phyloP scores from a whole-genome alignment of 2,113 vertebrate species.

The human (Homo sapiens) region DNA sequence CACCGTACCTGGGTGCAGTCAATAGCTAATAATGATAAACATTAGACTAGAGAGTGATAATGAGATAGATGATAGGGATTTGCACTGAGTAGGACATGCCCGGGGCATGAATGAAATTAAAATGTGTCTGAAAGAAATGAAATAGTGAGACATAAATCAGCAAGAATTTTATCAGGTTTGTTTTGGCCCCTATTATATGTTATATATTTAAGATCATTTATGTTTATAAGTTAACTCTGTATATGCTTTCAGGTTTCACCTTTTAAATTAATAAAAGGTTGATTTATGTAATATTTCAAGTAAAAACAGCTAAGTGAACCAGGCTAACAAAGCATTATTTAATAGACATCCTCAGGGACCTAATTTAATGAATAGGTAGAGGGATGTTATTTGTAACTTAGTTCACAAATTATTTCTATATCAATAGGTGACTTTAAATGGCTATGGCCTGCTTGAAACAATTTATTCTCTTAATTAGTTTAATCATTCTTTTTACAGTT shows the following conservation, averaged over 20 bases:
- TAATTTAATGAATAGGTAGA: slow-evolving; percentile 73
- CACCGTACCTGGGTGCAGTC: background rate
- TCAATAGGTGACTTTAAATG: slow-evolving; percentile 69
- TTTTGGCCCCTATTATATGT: background rate
- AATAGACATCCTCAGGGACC: slow-evolving; percentile 67
- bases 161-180: slow-evolving; percentile 26
- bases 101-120: slow-evolving; percentile 23
- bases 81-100: background rate
- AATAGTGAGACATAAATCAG: background rate
- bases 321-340: slow-evolving; percentile 59
- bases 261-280: slow-evolving; percentile 60
- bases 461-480: slow-evolving; percentile 79
- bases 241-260: slow-evolving; percentile 29
- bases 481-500: slow-evolving; percentile 68
- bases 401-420: slow-evolving; percentile 71
- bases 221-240: slow-evolving; percentile 36
- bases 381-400: slow-evolving; percentile 66
- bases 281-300: slow-evolving; percentile 64
- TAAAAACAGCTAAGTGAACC: slow-evolving; percentile 63
- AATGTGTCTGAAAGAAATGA: slow-evolving; percentile 41
- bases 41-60: background rate
- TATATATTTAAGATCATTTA: slow-evolving; percentile 52
- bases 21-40: background rate
- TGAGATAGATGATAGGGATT: background rate
- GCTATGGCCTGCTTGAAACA: slow-evolving; percentile 68